Percentiles rank a stretch among this genome's conserved stretches.
Evolutionary conservation across 2,888 invertebrate genomes (phyloP).

Genomic region (Neoscelio sp.): DNA sequence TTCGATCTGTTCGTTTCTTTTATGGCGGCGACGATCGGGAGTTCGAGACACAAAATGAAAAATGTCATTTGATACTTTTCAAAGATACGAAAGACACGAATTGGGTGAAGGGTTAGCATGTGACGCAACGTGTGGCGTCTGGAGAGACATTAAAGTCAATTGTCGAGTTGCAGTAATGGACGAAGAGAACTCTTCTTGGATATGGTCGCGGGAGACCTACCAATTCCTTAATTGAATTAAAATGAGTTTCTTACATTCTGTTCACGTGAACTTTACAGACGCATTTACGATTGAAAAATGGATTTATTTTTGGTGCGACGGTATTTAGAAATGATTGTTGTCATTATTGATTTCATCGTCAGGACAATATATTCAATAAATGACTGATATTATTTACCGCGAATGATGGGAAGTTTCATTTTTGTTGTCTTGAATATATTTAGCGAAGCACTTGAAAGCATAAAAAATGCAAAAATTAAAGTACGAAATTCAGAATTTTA

Average conservation of each 20-base stretch:
- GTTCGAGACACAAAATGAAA: slow-evolving; percentile 10
- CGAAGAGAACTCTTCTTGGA: slow-evolving; percentile 40
- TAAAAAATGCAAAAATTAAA: slow-evolving; percentile 3
- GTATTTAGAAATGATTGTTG: background rate
- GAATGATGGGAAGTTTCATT: no score
- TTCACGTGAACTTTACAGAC: slow-evolving; percentile 19
- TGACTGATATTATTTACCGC: no score
- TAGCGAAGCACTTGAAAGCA: no score
- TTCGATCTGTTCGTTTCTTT: slow-evolving; percentile 1
- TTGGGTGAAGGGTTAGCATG: slow-evolving; percentile 7
- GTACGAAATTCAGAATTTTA: slow-evolving; percentile 2
- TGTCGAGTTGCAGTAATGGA: slow-evolving; percentile 54
- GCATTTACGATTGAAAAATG: slow-evolving; percentile 23
- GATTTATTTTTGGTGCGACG: slow-evolving; percentile 21
- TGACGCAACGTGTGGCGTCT: slow-evolving; percentile 52
- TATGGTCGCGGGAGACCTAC: slow-evolving; percentile 33
- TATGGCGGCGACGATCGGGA: background rate
- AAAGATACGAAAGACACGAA: background rate
- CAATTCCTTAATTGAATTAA: slow-evolving; percentile 61
- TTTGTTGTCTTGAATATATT: no score
- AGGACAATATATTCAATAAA: no score
- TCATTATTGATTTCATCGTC: background rate
- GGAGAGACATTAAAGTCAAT: slow-evolving; percentile 63
- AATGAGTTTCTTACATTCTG: slow-evolving; percentile 57
- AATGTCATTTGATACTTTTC: slow-evolving; percentile 29